Conservation (phyloP, 2,888 invertebrate species). For the Latrodectus elegans region DNA sequence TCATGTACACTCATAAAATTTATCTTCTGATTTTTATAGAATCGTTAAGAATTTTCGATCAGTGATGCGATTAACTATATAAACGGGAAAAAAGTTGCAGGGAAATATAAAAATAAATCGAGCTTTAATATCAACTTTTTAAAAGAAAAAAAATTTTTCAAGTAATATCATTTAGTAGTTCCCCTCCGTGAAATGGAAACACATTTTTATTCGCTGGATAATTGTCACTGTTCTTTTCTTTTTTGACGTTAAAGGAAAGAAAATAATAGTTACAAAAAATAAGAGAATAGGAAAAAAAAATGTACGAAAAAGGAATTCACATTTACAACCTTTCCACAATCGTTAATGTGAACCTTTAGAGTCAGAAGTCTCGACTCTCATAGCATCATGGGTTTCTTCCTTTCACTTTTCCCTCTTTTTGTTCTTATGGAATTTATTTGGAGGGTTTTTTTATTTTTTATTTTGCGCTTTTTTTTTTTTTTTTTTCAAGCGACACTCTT, state of each 20-base stretch:
- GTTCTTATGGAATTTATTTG: constrained; percentile 13
- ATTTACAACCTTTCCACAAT: constrained; percentile 55
- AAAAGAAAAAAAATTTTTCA: neutral
- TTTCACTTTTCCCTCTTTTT: constrained; percentile 13
- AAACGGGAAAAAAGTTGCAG: neutral
- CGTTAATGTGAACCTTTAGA: constrained; percentile 60
- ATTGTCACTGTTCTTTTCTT: constrained; percentile 45
- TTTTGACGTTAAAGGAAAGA: constrained; percentile 6
- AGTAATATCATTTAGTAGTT: neutral
- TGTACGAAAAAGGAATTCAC: constrained; percentile 30
- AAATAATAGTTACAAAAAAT: constrained; percentile 14
- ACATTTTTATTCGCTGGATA: constrained; percentile 30
- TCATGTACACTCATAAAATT: too few species aligned
- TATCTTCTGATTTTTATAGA: too few species aligned
- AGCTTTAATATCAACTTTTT: neutral
- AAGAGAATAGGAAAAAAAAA: constrained; percentile 1
- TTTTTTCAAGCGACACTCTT: constrained; percentile 7
- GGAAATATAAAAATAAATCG: neutral
- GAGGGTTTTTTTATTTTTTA: neutral
- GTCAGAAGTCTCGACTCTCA: constrained; percentile 65
- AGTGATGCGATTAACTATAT: neutral
- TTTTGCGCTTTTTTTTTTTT: neutral
- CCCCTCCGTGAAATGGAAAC: neutral
- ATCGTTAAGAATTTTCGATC: neutral
- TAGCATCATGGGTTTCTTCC: constrained; percentile 27